Conservation (phyloP, 1,140 invertebrate species). For the Pachyrhynchus sulphureomaculatus region DNA sequence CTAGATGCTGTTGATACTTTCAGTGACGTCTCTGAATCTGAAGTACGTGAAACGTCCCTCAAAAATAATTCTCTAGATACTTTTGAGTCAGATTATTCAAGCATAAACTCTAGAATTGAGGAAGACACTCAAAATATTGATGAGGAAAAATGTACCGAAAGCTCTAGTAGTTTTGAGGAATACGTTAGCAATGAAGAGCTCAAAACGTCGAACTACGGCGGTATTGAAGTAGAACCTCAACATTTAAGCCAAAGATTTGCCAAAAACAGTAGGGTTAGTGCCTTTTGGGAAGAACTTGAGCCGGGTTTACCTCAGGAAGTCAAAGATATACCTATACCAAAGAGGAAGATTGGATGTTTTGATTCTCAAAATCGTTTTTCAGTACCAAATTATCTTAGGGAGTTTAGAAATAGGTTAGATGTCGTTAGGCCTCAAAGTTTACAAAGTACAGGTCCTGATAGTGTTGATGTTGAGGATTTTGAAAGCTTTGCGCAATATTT, state of each 20-base stretch:
- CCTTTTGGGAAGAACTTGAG: conserved; percentile 17
- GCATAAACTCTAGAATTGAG: neutral
- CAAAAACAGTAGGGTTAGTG: conserved; percentile 12
- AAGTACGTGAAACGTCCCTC: neutral
- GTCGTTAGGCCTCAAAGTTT: neutral
- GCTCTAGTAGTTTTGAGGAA: conserved; percentile 24
- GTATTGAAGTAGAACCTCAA: neutral
- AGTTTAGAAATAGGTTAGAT: neutral
- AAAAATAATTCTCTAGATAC: neutral
- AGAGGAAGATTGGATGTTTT: neutral
- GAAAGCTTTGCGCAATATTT: too few species aligned
- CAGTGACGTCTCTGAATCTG: conserved; percentile 7
- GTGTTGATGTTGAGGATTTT: neutral
- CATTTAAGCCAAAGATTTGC: conserved; percentile 15
- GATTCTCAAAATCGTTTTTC: conserved; percentile 4
- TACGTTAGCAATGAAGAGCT: neutral
- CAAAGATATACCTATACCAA: conserved; percentile 20
- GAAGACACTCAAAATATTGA: neutral
- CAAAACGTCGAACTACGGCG: neutral
- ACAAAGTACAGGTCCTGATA: neutral
- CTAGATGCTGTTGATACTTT: conserved; percentile 1
- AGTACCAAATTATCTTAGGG: neutral
- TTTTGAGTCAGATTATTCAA: neutral
- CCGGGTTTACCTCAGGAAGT: conserved; percentile 8
- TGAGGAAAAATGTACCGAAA: conserved; percentile 10